Conservation (phyloP, 2,113 vertebrate species). For the Terrapene triunguis region DNA sequence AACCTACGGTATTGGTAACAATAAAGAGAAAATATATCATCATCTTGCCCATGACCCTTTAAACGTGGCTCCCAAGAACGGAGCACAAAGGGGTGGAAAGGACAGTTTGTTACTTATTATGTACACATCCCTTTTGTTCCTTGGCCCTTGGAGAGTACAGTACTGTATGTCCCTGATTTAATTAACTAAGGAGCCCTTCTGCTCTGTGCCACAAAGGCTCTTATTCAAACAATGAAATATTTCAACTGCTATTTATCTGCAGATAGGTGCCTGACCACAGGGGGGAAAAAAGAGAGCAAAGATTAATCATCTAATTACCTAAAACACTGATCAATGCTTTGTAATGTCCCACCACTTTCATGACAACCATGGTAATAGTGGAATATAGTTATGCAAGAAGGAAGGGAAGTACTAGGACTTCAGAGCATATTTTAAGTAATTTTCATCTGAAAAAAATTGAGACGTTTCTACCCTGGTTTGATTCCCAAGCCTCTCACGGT, state of each 20-base stretch:
- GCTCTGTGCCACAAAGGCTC: slow-evolving; percentile 37
- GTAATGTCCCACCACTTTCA: slow-evolving; percentile 2
- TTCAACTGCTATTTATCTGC: slow-evolving; percentile 58
- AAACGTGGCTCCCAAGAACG: slow-evolving; percentile 47
- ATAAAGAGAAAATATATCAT: not conserved
- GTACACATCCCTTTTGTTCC: slow-evolving; percentile 64
- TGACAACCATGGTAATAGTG: slow-evolving; percentile 31
- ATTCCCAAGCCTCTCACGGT: not conserved
- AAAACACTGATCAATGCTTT: slow-evolving; percentile 48
- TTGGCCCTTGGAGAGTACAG: slow-evolving; percentile 68
- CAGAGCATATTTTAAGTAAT: not conserved
- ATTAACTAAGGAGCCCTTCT: slow-evolving; percentile 71
- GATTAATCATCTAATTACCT: slow-evolving; percentile 69
- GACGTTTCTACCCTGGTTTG: not conserved
- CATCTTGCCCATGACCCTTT: slow-evolving; percentile 38
- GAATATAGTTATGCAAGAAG: not conserved
- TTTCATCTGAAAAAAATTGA: not conserved
- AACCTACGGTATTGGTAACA: rapidly evolving
- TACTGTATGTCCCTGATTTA: slow-evolving; percentile 63
- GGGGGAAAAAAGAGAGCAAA: not conserved
- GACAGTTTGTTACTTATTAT: slow-evolving; percentile 60
- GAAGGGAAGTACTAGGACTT: not conserved
- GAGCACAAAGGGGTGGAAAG: slow-evolving; percentile 61
- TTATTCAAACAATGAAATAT: slow-evolving; percentile 54
- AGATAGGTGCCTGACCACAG: slow-evolving; percentile 60